Conservation (phyloP, 2,888 invertebrate genomes). For the Acrobasis consociella region DNA sequence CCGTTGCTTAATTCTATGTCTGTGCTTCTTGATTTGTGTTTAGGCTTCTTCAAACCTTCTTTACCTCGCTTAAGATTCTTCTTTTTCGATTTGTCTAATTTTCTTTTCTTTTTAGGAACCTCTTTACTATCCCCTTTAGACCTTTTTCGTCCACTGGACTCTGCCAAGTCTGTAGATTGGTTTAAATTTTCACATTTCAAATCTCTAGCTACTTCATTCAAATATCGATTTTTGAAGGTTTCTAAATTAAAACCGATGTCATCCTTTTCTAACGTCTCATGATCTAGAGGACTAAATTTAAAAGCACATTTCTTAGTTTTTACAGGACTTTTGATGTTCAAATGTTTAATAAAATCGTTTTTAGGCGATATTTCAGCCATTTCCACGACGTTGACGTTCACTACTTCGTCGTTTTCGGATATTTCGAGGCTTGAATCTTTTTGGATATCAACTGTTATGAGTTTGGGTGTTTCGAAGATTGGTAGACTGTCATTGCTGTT, state of each 20-base stretch:
- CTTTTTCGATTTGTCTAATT: constrained; percentile 30
- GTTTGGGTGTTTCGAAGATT: constrained; percentile 46
- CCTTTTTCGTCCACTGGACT: constrained; percentile 24
- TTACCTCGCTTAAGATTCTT: constrained; percentile 29
- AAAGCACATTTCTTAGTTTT: constrained; percentile 42
- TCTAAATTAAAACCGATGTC: constrained; percentile 59
- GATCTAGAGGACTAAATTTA: constrained; percentile 53
- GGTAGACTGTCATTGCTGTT: constrained; percentile 37
- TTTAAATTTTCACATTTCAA: constrained; percentile 24
- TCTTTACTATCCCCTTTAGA: constrained; percentile 15
- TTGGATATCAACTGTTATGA: constrained; percentile 51
- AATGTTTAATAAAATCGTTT: constrained; percentile 22
- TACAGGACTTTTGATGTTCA: constrained; percentile 34
- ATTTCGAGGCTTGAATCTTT: constrained; percentile 62
- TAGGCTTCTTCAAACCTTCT: not conserved
- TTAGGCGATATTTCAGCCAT: constrained; percentile 34
- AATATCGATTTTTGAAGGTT: constrained; percentile 60
- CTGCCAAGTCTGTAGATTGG: constrained; percentile 37
- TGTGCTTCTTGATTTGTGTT: not conserved
- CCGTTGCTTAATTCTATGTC: constrained; percentile 7
- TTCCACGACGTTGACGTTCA: constrained; percentile 55
- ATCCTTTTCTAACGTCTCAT: constrained; percentile 42
- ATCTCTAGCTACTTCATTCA: constrained; percentile 53
- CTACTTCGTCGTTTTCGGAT: constrained; percentile 50
- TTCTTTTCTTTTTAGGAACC: constrained; percentile 26